Evolutionary conservation across 2,797 vertebrate species (phyloP).

Genomic region (Anniella stebbinsi): DNA sequence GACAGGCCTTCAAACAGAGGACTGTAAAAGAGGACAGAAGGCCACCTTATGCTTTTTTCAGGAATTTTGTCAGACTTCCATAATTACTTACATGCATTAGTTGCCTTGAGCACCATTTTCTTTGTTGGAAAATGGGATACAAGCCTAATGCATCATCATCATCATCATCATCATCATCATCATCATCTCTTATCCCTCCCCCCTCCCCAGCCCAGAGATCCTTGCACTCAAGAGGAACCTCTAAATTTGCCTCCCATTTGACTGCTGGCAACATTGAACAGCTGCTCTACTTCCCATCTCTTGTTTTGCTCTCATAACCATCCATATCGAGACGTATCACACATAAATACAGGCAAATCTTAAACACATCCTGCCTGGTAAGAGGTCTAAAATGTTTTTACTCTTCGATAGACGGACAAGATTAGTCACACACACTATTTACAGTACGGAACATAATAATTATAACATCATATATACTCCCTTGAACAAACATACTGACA

Average conservation of each 20-base stretch:
- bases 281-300: not conserved
- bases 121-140: too few relatives aligned
- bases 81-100: too few relatives aligned
- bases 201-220: not conserved
- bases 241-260: not conserved
- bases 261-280: not conserved
- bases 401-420: constrained; percentile 44
- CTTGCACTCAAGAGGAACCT: not conserved
- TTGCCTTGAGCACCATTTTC: too few relatives aligned
- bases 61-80: too few relatives aligned
- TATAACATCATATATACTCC: constrained; percentile 72
- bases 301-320: constrained; percentile 12
- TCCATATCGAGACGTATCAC: constrained; percentile 49
- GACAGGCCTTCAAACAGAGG: too few relatives aligned
- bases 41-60: too few relatives aligned
- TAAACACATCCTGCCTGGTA: constrained; percentile 58
- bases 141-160: too few relatives aligned
- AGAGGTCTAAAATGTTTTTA: constrained; percentile 40
- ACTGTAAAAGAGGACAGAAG: too few relatives aligned
- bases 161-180: too few relatives aligned
- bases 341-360: constrained; percentile 63
- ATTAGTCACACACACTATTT: constrained; percentile 65
- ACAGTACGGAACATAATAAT: constrained; percentile 74
- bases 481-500: constrained; percentile 68
- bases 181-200: too few relatives aligned